Conservation (phyloP, 2,797 vertebrate species). For the Scleropages formosus region DNA sequence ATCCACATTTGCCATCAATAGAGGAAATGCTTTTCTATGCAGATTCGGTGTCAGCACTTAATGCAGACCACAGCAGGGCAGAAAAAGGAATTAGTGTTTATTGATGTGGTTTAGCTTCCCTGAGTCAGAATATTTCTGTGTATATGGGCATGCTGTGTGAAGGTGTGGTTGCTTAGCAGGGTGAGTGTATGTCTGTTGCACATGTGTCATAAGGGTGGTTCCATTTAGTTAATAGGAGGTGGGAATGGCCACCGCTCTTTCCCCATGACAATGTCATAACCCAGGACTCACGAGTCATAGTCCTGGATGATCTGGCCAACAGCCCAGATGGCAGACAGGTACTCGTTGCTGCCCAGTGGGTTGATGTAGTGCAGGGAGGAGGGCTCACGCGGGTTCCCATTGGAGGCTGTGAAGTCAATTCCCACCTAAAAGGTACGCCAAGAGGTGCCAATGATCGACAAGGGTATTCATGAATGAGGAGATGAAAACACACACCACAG, state of each 20-base stretch:
- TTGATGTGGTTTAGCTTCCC: not conserved
- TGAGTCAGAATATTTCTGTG: not conserved
- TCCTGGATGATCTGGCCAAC: conserved; percentile 99
- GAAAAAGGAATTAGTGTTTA: not conserved
- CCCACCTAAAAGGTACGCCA: conserved; percentile 76
- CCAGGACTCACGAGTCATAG: conserved; percentile 90
- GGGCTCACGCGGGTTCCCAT: conserved; percentile 89
- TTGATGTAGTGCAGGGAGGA: conserved; percentile 96
- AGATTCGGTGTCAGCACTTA: not conserved
- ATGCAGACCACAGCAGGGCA: conserved; percentile 38
- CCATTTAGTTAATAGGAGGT: no score
- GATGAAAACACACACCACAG: not conserved
- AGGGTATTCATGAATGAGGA: not conserved
- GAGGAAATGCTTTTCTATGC: not conserved
- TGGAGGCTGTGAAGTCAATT: conserved; percentile 98
- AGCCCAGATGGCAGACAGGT: conserved; percentile 91
- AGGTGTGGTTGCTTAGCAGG: not conserved
- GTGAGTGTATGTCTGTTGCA: no score
- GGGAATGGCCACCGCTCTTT: no score
- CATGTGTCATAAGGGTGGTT: no score
- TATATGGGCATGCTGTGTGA: no score
- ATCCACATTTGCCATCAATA: not conserved
- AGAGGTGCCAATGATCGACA: not conserved
- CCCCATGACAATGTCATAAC: no score
- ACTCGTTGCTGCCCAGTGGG: conserved; percentile 94